Conservation (phyloP, 2,113 vertebrate genomes). For the Thalassarche chlororhynchos region DNA sequence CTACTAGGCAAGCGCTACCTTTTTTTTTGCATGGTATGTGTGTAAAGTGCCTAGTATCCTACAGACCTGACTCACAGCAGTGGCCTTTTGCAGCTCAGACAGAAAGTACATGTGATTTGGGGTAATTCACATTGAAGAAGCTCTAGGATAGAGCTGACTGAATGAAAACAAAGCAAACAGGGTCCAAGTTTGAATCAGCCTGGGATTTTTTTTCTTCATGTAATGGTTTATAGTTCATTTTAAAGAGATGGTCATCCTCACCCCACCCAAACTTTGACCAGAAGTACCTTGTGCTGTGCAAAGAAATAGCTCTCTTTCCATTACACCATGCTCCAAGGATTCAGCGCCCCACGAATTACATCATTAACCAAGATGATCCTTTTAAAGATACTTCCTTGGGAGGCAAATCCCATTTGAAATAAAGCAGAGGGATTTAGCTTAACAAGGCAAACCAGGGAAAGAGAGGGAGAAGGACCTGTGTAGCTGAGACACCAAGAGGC, state of each 20-base stretch:
- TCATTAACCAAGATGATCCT: neutral
- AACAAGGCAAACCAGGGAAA: neutral
- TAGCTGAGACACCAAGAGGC: neutral
- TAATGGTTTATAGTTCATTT: neutral
- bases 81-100: neutral
- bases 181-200: rapidly evolving
- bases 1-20: neutral
- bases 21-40: neutral
- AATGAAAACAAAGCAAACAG: neutral
- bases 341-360: neutral
- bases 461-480: neutral
- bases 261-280: neutral
- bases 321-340: neutral
- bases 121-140: neutral
- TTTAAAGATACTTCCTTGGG: constrained; percentile 17
- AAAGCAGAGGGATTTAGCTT: constrained; percentile 37
- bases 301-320: neutral
- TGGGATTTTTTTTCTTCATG: neutral
- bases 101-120: neutral
- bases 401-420: constrained; percentile 39
- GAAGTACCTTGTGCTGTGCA: neutral
- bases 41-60: neutral
- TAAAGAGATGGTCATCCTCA: neutral
- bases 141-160: neutral
- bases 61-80: neutral